Evolutionary conservation across 2,113 vertebrate genomes (phyloP), one percentile per base, ranked within the genome.

Genomic region (Poeciliopsis occidentalis): DNA sequence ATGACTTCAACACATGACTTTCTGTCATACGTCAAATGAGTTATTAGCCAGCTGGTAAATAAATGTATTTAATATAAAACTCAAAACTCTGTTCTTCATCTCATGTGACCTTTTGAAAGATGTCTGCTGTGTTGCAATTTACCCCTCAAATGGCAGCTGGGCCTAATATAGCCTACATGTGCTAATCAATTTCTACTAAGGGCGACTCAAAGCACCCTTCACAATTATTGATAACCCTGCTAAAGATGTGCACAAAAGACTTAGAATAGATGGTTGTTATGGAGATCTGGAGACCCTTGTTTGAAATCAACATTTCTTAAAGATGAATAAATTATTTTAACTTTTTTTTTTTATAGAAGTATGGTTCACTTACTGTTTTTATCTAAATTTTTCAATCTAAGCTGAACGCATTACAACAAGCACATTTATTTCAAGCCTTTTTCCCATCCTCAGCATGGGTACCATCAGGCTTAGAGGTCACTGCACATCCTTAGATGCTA

Each of bases 1-100:
- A 69, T 77, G 75, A 84, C 79, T 74, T 54, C 47, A 19, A 78
- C 32, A 71, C 70, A 54, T 63, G 13, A 70, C 65, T 31, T 62
- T 77, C 39, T 71, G 61, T 72, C 44, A 71, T 70, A 34, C 2
- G 15, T 77, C 62, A 62, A 41, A 71, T 61, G 62, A 86, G 17
- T n/a, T 19, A 26, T 12, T 26, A 67, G 26, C 12, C n/a, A 31
- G 39, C 27, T 57, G 70, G 34, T 61, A 67, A 27, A 54, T 64
- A 63, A 72, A 77, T 85, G 7, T 26, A 62, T 67, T 27, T 67
- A 34, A 32, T 15, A 54, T 30, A 0, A 27, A 64, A 39, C 37
- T 69, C 13, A 44, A 19, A 76, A 61, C 31, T 24, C 22, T 24
- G 24, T 57, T n/a, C 22, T 57, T 57, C 8, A 11, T 57, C 24